Conservation (phyloP, 2,113 vertebrate genomes). For the Halichoerus grypus region DNA sequence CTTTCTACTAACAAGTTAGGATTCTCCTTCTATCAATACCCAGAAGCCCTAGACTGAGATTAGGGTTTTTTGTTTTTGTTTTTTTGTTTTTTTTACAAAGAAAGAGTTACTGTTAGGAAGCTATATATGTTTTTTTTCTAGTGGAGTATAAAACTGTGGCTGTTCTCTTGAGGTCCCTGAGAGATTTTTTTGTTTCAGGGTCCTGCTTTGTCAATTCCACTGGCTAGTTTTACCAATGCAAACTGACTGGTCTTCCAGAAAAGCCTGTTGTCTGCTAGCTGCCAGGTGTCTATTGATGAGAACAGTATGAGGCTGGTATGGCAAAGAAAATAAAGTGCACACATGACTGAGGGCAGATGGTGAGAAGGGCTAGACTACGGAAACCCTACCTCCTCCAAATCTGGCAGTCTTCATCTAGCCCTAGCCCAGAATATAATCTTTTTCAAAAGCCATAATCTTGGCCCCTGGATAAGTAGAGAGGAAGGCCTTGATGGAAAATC, state of each 20-base stretch:
- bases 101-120: conserved; percentile 56
- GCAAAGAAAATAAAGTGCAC: neutral
- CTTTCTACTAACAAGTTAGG: conserved; percentile 15
- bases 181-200: conserved; percentile 59
- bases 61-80: neutral
- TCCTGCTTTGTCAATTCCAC: conserved; percentile 50
- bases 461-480: neutral
- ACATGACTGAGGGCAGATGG: neutral
- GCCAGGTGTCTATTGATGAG: conserved; percentile 17
- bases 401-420: neutral
- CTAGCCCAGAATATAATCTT: neutral
- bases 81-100: neutral
- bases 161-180: conserved; percentile 50
- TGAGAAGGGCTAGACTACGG: neutral
- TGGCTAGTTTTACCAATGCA: conserved; percentile 54
- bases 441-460: conserved; percentile 3
- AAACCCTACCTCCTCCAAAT: neutral
- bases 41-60: conserved; percentile 48
- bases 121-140: conserved; percentile 6
- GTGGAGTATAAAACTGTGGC: conserved; percentile 8
- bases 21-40: neutral
- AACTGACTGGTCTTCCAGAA: conserved; percentile 50
- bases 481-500: neutral
- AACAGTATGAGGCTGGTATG: neutral
- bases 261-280: conserved; percentile 35